A percentile compares a stretch with the other conserved stretches of the same genome.
These are phyloP conservation scores for Sinosuthora webbiana DNA, from an alignment of 2,113 vertebrate genomes.

Conservation along the genomic window DNA sequence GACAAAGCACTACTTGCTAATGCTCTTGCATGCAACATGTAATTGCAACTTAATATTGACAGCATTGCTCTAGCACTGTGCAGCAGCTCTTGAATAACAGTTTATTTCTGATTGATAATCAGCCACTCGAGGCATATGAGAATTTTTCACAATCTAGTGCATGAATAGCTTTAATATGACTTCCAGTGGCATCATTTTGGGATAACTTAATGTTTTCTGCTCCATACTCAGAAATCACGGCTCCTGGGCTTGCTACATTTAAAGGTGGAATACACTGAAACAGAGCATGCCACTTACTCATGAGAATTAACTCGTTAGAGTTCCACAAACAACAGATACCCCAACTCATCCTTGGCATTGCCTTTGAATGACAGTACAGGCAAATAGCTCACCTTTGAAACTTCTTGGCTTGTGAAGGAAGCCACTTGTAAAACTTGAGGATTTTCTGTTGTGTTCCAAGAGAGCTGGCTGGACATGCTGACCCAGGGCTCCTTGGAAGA, in stretches of 20 bases:
- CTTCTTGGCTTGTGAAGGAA: background rate
- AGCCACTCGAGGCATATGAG: background rate
- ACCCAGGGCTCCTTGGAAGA: background rate
- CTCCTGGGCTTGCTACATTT: background rate
- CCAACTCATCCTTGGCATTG: background rate
- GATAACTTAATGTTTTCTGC: background rate
- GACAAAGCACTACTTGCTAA: background rate
- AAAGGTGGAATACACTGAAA: background rate
- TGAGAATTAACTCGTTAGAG: background rate
- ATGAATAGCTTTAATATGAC: background rate
- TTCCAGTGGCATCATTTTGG: background rate
- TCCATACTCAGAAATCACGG: background rate
- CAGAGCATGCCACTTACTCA: background rate
- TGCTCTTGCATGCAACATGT: background rate
- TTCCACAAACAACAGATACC: background rate
- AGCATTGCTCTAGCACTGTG: background rate
- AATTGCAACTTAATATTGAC: background rate
- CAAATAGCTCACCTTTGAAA: background rate
- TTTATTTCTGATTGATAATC: conserved; percentile 1
- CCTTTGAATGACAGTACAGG: background rate
- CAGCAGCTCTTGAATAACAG: conserved; percentile 3
- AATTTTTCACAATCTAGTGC: background rate
- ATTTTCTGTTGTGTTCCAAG: background rate
- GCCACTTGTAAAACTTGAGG: background rate
- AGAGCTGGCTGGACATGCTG: background rate